Evolutionary conservation across 2,113 vertebrate species (phyloP).

Genomic region (Eurypyga helias): DNA sequence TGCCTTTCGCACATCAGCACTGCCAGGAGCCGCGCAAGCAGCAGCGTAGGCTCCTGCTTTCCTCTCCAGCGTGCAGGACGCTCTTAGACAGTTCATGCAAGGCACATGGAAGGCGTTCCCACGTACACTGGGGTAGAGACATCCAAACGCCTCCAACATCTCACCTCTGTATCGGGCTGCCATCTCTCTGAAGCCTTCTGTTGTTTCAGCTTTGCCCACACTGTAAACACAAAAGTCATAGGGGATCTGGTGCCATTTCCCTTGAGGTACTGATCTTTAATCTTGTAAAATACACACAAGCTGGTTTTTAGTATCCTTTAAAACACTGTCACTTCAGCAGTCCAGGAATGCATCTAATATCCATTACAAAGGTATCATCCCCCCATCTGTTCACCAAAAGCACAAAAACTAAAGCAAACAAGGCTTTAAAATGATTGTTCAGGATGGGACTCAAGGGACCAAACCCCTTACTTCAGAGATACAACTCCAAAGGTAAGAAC

Average conservation of each 20-base stretch:
- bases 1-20: background rate
- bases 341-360: background rate
- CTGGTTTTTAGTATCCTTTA: background rate
- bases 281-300: background rate
- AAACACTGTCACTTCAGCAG: background rate
- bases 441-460: background rate
- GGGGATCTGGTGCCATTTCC: background rate
- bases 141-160: background rate
- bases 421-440: background rate
- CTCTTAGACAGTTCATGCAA: too few species aligned
- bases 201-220: conserved; percentile 97
- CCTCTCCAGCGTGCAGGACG: background rate
- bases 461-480: background rate
- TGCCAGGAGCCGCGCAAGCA: background rate
- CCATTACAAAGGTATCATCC: background rate
- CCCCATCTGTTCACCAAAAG: background rate
- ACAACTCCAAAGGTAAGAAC: background rate
- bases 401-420: background rate
- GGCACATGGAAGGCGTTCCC: background rate
- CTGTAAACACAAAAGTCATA: conserved; percentile 68
- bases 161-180: conserved; percentile 98
- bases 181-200: conserved; percentile 96
- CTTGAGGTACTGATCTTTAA: background rate
- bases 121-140: background rate
- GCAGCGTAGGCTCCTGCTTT: rapidly evolving